Evolutionary conservation across 30 jellyfish, hydroid and myxozoan genomes (phyloP), one percentile per base, ranked within the genome.

Genomic region (Mastigias papua): DNA sequence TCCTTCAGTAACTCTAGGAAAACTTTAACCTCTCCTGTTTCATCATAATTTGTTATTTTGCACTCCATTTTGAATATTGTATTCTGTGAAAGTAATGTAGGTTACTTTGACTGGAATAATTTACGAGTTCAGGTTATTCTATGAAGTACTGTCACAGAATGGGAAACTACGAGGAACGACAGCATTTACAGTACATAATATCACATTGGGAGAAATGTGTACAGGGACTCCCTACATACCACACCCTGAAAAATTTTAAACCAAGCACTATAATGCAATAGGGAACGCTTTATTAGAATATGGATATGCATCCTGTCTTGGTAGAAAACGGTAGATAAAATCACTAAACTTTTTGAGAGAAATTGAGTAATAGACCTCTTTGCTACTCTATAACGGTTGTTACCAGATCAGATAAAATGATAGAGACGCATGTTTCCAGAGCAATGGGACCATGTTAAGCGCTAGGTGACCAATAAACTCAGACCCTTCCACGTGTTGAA

Each of bases 81-180:
- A 42, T 73, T 73, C 69, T 17, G 84, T 73, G 37, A 35, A 16
- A 73, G 84, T 35, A 73, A 73, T 73, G 84, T 73, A 27, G 26
- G 66, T 69, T 69, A n/a, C 49, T 69, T 7, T 25, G 7, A 20
- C n/a, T 25, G 49, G 25, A 64, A n/a, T n/a, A 69, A 60, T 60
- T 10, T 27, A 60, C 33, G 72, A 60, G 54, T 42, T 42, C 13
- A 42, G 54, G 13, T 42, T 42, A 42, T 15, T 42, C 13, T 42
- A 42, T 15, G 54, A n/a, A 42, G 54, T 42, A 42, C 54, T 42
- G 54, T 42, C 54, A 42, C 54, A 42, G 0, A 42, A 42, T 42
- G 54, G 54, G 54, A 42, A 42, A 42, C 7, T 42, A 42, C 7
- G 13, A 15, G 54, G 54, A 42, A 42, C 54, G 54, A 42, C 13